Evolutionary conservation across 2,113 vertebrate genomes (phyloP), one percentile per base, ranked within the genome.

Genomic region (Cyprinodon tularosa): DNA sequence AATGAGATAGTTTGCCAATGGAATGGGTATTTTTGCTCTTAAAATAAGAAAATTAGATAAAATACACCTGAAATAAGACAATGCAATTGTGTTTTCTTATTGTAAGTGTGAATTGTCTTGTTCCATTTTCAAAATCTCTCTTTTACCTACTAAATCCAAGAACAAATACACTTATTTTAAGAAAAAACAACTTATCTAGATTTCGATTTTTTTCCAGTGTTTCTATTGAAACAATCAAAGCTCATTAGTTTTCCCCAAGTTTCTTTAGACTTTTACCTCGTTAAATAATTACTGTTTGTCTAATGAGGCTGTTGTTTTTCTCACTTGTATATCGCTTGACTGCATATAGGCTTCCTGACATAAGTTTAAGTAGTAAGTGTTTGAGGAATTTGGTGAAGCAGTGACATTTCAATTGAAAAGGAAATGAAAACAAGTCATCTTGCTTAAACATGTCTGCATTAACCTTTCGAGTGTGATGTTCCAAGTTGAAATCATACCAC

Each of bases 401-500:
- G 50, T 57, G 50, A 17, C 50, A 57, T n/a, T 15, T 20, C 50
- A 2, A 57, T n/a, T 57, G 7, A 3, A 57, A 57, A 57, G 50
- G 50, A 20, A n/a, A 59, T 7, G 1, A 65, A 44, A 47, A 47
- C 64, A 14, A n/a, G n/a, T 7, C 42, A 45, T 47, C n/a, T 29
- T 39, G n/a, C 68, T 62, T 29, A 3, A 47, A 20, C 38, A 50
- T 69, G 66, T 76, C 42, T 6, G 42, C 13, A 59, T 82, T 68
- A 59, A 37, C 57, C 15, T 72, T 61, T 44, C 20, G n/a, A 50
- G 37, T 62, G 62, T 40, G 14, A 50, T 0, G 38, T 80, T 79
- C 76, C 62, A 10, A 17, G 73, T 65, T 86, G 84, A 84, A 81
- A 69, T 79, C 90, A 70, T 72, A 57, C 74, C 29, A 2, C 10